Percentiles rank a stretch among this genome's conserved stretches.
Evolutionary conservation across 2,797 vertebrate genomes (phyloP).

Genomic region (Coluber constrictor): DNA sequence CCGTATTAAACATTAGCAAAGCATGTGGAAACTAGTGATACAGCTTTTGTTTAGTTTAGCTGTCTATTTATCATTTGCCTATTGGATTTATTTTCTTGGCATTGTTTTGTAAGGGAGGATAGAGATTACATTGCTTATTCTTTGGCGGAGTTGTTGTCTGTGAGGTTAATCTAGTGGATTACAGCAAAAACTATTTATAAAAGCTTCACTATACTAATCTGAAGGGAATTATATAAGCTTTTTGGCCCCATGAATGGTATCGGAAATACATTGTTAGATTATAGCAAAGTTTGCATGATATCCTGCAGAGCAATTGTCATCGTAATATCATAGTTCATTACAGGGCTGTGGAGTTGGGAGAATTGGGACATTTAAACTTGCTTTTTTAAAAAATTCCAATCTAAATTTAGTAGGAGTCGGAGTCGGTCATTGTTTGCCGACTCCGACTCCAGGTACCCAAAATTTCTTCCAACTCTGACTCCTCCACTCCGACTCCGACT

Average conservation of each 20-base stretch:
- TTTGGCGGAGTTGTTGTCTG: not conserved
- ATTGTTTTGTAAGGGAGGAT: not conserved
- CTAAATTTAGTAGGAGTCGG: no score
- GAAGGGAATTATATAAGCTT: not conserved
- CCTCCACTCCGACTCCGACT: no score
- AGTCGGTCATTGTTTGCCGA: no score
- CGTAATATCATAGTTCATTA: not conserved
- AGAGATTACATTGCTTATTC: not conserved
- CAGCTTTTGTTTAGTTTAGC: not conserved
- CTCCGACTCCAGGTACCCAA: no score
- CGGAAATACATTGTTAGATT: not conserved
- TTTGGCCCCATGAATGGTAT: not conserved
- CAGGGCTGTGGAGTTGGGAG: no score
- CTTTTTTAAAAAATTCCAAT: no score
- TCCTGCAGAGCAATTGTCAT: not conserved
- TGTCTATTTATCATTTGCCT: not conserved
- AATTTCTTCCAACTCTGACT: no score
- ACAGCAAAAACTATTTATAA: constrained; percentile 11
- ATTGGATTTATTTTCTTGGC: not conserved
- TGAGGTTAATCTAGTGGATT: constrained; percentile 5
- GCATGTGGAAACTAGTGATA: constrained; percentile 3
- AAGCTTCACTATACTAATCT: not conserved
- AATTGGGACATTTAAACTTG: no score
- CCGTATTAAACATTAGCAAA: not conserved
- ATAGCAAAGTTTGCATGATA: not conserved